These are phyloP conservation scores for Watersipora subatra DNA, from an alignment of 1,140 invertebrate genomes.

Conservation along the genomic window DNA sequence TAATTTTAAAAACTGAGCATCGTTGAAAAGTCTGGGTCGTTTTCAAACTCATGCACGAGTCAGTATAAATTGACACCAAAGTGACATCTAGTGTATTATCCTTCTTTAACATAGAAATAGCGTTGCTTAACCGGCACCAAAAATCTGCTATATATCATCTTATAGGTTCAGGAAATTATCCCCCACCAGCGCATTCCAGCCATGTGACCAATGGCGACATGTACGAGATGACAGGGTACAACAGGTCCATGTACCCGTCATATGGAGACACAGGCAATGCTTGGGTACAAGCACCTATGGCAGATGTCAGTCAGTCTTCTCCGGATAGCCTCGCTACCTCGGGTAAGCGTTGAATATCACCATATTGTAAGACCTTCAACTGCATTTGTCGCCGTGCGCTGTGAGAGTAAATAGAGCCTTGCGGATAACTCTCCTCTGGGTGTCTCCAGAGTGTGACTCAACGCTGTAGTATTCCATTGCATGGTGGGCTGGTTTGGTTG, in stretches of 20 bases:
- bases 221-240: neutral
- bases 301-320: neutral
- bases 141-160: neutral
- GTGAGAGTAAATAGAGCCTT: too few species aligned
- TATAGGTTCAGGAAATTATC: neutral
- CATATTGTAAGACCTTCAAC: too few species aligned
- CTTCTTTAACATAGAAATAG: too few species aligned
- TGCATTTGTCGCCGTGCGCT: too few species aligned
- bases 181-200: neutral
- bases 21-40: neutral
- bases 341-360: neutral
- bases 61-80: neutral
- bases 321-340: neutral
- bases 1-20: neutral
- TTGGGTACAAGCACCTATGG: neutral
- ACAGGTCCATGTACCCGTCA: neutral
- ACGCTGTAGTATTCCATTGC: too few species aligned
- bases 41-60: neutral
- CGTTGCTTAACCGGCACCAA: too few species aligned
- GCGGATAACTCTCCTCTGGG: too few species aligned
- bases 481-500: too few species aligned
- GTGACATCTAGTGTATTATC: too few species aligned
- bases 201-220: neutral
- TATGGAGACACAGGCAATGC: neutral
- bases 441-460: too few species aligned